Evolutionary conservation across 1,140 invertebrate species (phyloP).

Genomic region (Euglossa dilemma): DNA sequence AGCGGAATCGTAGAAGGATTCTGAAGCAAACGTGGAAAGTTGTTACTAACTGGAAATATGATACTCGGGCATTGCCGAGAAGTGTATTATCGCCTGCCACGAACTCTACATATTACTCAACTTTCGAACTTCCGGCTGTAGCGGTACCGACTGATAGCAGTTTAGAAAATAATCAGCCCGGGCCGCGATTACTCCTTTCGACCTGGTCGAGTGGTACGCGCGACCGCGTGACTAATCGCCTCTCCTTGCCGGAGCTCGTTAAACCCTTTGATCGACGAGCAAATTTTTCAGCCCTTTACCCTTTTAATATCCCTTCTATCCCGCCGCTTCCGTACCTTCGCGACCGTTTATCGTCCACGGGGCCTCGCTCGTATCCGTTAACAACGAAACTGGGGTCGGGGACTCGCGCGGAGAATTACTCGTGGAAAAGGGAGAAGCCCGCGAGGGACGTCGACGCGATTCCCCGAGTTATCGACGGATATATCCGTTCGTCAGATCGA

Average conservation of each 20-base stretch:
- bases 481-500: slow-evolving; percentile 56
- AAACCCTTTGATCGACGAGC: slow-evolving; percentile 57
- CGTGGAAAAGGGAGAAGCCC: slow-evolving; percentile 13
- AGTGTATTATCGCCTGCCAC: slow-evolving; percentile 47
- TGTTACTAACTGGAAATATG: slow-evolving; percentile 43
- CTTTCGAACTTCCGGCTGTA: slow-evolving; percentile 33
- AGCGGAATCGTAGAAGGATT: slow-evolving; percentile 27
- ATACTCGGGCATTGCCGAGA: slow-evolving; percentile 40
- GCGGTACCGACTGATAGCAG: slow-evolving; percentile 9
- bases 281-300: slow-evolving; percentile 57
- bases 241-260: slow-evolving; percentile 47
- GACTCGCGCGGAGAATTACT: slow-evolving; percentile 30
- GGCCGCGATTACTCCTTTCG: background rate
- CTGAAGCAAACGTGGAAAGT: slow-evolving; percentile 46
- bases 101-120: slow-evolving; percentile 43
- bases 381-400: slow-evolving; percentile 9
- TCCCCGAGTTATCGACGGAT: slow-evolving; percentile 41
- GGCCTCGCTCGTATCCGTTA: slow-evolving; percentile 38
- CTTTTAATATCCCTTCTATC: slow-evolving; percentile 46
- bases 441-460: slow-evolving; percentile 45
- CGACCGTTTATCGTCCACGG: slow-evolving; percentile 47
- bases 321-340: slow-evolving; percentile 27
- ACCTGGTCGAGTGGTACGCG: slow-evolving; percentile 26
- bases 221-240: slow-evolving; percentile 38
- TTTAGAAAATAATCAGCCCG: slow-evolving; percentile 32